Base-by-base conservation (phyloP, 30 jellyfish, hydroid and myxozoan genomes). In the Cassiopea andromeda region DNA sequence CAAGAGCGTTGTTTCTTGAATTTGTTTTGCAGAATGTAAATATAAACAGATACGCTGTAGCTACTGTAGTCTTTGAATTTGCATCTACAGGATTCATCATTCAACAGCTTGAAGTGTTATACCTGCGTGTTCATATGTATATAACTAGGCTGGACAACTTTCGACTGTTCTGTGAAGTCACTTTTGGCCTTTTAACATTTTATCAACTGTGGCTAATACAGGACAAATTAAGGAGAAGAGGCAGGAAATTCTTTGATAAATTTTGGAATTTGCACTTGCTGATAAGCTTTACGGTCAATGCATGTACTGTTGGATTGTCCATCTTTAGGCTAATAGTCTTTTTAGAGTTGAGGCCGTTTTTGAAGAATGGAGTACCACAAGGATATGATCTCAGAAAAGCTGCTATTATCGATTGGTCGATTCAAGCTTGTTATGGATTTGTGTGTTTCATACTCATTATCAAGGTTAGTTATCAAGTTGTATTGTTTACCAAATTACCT, bases 91-190 rank as follows among this genome's bases (percentile, higher is more conserved):
- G 98, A 14, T 48, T 43, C 54, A 69, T 90, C 7, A 43, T 78
- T 15, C 85, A 93, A 54, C 58, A 46, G 5, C 48, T 85, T 2
- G 94, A 94, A 38, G 70, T 91, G 70, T 46, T 75, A 54, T 90
- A 81, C 61, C 73, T 83, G 45, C 90, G 89, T 10, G 82, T 79
- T 7, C 90, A 94, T 61, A 77, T 87, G 91, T 94, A 89, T 78
- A 48, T 80, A 10, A 58, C 82, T 18, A 84, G 78, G 48, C 72
- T 91, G 47, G 98, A 94, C 82, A 85, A 77, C 76, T 94, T 94
- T 90, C 84, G 93, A 50, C 68, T 94, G 54, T 85, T 87, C 76
- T 94, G 98, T 49, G 92, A 89, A 57, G 94, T 94, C 69, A 76
- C 87, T 12, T 81, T 90, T 46, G 93, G 91, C 7, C 66, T 90